Evolutionary conservation across 2,797 vertebrate genomes (phyloP), one percentile per base, ranked within the genome.

Genomic region (Hydrophis major): DNA sequence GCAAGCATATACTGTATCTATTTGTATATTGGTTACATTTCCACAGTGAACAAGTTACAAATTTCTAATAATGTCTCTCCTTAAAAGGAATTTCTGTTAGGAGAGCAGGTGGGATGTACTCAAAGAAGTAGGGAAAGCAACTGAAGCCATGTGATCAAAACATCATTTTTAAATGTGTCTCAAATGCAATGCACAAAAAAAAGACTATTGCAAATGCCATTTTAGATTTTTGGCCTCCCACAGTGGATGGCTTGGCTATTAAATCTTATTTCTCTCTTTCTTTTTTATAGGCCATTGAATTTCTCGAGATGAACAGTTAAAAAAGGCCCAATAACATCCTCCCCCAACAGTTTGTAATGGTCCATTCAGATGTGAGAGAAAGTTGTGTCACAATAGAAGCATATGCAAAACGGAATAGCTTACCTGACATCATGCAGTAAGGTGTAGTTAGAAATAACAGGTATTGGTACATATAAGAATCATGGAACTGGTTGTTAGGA

Each of bases 361-460:
- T 74, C 27, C 61, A 63, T 42, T 0, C 0, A 0, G 10, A 2
- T 0, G 0, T 1, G 1, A 94, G 55, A 86, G 92, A 69, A 93
- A 89, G 32, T 18, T 86, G 56, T 89, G 87, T 90, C 11, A 25
- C 90, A 63, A 92, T 90, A 90, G 89, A 4, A 87, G 27, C 1
- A 0, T n/a, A 60, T 60, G 87, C 91, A 91, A 57, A 89, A 93
- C 89, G 93, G 89, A 93, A 94, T 94, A 87, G 93, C 91, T 27
- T 92, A 25, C 28, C 83, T 93, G 90, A 11, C 94, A 91, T 97
- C 92, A 94, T 74, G 32, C 14, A 37, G 16, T 18, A 96, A 96
- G 94, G 87, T 87, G 16, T 11, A 28, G 4, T 28, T 87, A 89
- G 61, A 92, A 87, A 91, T 92, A 53, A 94, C 89, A 90, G 87